Percentiles rank a stretch among this genome's conserved stretches.
Evolutionary conservation across 1,140 invertebrate genomes (phyloP).

Genomic region (Akabosia matsudoensis): DNA sequence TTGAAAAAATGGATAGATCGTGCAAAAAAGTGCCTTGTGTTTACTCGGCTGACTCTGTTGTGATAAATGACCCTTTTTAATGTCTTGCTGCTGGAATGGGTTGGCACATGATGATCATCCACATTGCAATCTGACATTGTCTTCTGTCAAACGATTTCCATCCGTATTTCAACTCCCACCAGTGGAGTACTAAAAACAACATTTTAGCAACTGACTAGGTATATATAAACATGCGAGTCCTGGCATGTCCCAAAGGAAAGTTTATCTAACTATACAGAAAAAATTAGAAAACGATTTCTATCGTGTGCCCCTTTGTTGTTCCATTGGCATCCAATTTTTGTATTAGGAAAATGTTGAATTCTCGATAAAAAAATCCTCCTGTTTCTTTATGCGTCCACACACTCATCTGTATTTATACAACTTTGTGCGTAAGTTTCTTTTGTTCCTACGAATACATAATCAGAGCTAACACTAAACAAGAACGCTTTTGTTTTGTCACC

Average conservation of each 20-base stretch:
- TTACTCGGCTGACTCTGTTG: background rate
- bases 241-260: too few relatives aligned
- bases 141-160: background rate
- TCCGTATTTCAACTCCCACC: conserved; percentile 24
- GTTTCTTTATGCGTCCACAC: background rate
- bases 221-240: too few relatives aligned
- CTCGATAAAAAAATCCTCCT: conserved; percentile 8
- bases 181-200: too few relatives aligned
- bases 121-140: background rate
- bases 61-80: conserved; percentile 19
- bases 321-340: background rate
- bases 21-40: background rate
- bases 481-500: background rate
- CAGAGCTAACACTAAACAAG: background rate
- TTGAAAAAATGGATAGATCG: background rate
- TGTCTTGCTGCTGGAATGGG: background rate
- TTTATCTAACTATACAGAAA: too few relatives aligned
- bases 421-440: background rate
- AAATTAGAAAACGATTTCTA: too few relatives aligned
- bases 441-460: background rate
- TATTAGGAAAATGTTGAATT: background rate
- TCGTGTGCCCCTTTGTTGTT: conserved; percentile 9
- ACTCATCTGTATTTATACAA: background rate
- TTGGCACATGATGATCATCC: background rate
- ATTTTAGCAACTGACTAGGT: too few relatives aligned